These are phyloP conservation scores for Apogon talboti DNA, from an alignment of 2,797 vertebrate species.

Conservation along the genomic window DNA sequence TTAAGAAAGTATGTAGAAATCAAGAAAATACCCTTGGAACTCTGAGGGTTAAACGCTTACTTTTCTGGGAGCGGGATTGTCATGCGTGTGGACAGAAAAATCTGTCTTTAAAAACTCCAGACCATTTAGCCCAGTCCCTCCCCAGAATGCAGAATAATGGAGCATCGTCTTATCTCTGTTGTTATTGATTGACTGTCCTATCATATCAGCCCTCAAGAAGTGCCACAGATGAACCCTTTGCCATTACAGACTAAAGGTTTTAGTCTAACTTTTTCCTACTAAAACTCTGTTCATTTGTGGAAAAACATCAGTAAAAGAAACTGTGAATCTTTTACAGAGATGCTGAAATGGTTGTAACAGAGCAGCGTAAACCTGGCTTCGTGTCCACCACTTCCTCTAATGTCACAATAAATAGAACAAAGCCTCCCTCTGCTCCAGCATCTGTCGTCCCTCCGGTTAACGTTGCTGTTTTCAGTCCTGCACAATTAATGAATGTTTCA, in stretches of 20 bases:
- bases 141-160: conserved; percentile 54
- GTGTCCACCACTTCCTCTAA: conserved; percentile 18
- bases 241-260: conserved; percentile 16
- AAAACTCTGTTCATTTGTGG: too few relatives aligned
- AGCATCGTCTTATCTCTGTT: conserved; percentile 58
- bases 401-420: conserved; percentile 19
- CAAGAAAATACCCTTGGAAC: too few relatives aligned
- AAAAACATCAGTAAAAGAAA: too few relatives aligned
- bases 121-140: conserved; percentile 65
- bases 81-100: conserved; percentile 36
- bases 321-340: conserved; percentile 44
- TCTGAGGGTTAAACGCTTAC: conserved; percentile 8
- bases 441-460: conserved; percentile 22
- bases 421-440: conserved; percentile 30
- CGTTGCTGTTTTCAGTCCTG: conserved; percentile 26
- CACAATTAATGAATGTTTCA: conserved; percentile 17
- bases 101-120: conserved; percentile 37
- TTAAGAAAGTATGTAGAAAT: too few relatives aligned
- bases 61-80: conserved; percentile 17
- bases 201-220: conserved; percentile 66
- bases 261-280: too few relatives aligned
- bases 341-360: conserved; percentile 16
- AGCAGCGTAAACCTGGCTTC: conserved; percentile 21
- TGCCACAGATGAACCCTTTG: conserved; percentile 63
- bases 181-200: conserved; percentile 71